phyloP scores from a whole-genome alignment of 1,140 invertebrate species.

The Ridgeia piscesae region DNA sequence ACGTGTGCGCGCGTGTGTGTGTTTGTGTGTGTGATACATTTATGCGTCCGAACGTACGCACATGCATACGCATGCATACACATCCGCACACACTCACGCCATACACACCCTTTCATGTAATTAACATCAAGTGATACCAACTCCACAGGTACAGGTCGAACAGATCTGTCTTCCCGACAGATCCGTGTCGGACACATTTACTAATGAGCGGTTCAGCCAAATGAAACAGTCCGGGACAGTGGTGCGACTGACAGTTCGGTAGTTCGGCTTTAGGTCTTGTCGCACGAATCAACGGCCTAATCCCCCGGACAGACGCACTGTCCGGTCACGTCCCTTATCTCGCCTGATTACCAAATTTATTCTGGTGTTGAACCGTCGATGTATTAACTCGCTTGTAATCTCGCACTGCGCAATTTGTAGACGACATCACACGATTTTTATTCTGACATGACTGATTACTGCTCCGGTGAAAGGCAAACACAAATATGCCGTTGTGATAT shows the following conservation, averaged over 20 bases:
- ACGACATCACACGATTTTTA: not conserved
- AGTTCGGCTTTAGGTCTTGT: not conserved
- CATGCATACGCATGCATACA: no score
- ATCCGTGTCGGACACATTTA: not conserved
- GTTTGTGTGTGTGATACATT: not conserved
- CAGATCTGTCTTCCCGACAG: not conserved
- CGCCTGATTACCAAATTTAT: not conserved
- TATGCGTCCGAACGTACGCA: no score
- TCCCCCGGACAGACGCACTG: not conserved
- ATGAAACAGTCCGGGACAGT: not conserved
- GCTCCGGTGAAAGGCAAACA: not conserved
- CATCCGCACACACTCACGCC: no score
- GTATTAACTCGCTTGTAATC: not conserved
- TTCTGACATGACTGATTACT: not conserved
- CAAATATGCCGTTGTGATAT: no score
- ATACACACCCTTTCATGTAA: no score
- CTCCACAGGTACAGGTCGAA: not conserved
- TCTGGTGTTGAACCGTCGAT: not conserved
- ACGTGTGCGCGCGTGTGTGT: not conserved
- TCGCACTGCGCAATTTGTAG: not conserved
- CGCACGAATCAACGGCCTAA: not conserved
- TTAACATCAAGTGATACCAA: not conserved
- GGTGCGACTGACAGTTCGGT: not conserved
- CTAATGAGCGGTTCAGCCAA: not conserved
- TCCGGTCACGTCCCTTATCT: not conserved